A percentile compares a stretch with the other conserved stretches of the same genome.
These are phyloP conservation scores for Cyphomyrus plagiostoma DNA, from an alignment of 2,113 vertebrate species.

Conservation along the genomic window DNA sequence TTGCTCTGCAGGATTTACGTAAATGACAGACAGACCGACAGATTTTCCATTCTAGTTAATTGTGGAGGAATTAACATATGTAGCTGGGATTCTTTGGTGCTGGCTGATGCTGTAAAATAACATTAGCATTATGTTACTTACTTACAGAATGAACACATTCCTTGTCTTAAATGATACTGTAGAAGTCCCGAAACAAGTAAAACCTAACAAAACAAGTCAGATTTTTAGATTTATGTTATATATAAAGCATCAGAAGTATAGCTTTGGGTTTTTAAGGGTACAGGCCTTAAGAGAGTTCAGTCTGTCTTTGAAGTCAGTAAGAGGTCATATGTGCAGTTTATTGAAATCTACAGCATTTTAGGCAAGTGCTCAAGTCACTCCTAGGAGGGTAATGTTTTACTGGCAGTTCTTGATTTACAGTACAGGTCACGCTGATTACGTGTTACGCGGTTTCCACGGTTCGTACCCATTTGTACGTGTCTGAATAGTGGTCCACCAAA, in stretches of 20 bases:
- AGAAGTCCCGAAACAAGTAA: too few relatives aligned
- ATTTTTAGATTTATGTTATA: too few relatives aligned
- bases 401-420: neutral
- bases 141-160: too few relatives aligned
- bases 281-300: neutral
- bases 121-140: neutral
- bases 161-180: too few relatives aligned
- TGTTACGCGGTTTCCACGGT: neutral
- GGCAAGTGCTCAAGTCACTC: neutral
- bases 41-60: too few relatives aligned
- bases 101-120: neutral
- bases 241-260: too few relatives aligned
- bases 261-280: neutral
- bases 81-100: neutral
- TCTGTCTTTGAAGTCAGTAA: neutral
- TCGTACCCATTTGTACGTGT: neutral
- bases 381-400: neutral
- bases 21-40: neutral
- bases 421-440: neutral
- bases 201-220: too few relatives aligned
- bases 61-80: too few relatives aligned
- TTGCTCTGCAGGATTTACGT: neutral
- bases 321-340: neutral
- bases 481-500: neutral
- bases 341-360: neutral